Conservation (phyloP, 2,888 invertebrate genomes). For the Cheilosia scutellata region DNA sequence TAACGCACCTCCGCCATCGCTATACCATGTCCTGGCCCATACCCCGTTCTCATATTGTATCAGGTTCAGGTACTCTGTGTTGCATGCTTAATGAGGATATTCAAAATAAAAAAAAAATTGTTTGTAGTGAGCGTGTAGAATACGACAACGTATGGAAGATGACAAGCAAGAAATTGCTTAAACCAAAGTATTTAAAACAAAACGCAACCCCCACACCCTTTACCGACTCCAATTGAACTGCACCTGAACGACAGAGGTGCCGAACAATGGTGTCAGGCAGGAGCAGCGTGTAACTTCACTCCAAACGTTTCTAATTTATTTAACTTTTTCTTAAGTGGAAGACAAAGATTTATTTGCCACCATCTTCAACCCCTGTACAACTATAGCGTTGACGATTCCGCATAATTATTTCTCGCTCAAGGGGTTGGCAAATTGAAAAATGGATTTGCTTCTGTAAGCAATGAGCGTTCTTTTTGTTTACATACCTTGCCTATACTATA, state of each 20-base stretch:
- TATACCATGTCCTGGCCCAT: not conserved
- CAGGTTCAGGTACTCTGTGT: not conserved
- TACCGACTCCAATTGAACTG: conserved; percentile 40
- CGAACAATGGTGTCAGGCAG: conserved; percentile 45
- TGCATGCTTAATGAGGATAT: conserved; percentile 37
- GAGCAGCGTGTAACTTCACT: conserved; percentile 20
- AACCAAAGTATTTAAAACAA: conserved; percentile 73
- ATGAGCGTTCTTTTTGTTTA: conserved; percentile 38
- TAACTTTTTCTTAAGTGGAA: conserved; percentile 74
- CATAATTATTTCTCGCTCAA: conserved; percentile 74
- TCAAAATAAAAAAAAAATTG: conserved; percentile 13
- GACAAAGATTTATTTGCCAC: conserved; percentile 75
- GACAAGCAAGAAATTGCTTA: conserved; percentile 73
- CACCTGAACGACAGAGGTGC: conserved; percentile 50
- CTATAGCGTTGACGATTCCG: conserved; percentile 71
- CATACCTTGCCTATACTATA: not conserved
- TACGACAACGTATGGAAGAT: conserved; percentile 57
- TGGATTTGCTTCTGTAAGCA: conserved; percentile 65
- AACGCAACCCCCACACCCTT: conserved; percentile 38
- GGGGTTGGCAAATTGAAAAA: conserved; percentile 73
- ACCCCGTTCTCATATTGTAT: not conserved
- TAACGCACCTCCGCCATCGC: conserved; percentile 63
- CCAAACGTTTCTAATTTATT: conserved; percentile 66
- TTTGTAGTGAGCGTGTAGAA: conserved; percentile 14
- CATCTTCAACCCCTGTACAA: conserved; percentile 4